Evolutionary conservation across 2,888 invertebrate species (phyloP), one percentile per base, ranked within the genome.

Genomic region (Cephonodes hylas): DNA sequence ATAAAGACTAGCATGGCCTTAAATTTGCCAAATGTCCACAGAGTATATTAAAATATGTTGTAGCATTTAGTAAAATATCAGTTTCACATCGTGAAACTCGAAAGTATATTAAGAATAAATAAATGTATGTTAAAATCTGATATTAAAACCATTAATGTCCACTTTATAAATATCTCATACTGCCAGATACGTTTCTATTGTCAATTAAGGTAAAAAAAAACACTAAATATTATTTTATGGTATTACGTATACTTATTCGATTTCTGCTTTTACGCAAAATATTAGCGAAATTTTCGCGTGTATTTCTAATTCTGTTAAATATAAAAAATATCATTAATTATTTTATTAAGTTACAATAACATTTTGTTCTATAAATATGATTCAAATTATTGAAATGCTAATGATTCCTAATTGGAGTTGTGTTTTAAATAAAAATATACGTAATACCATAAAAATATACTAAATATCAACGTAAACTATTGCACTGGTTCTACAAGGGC

Each of bases 401-500:
- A n/a, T n/a, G n/a, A n/a, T n/a, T n/a, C n/a, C n/a, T n/a, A 42
- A 42, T 42, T 18, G 1, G 15, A 42, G 7, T 18, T 18, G 18
- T 42, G 3, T 6, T 25, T 25, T 23, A 0, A 34, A 31, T 31
- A 5, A 42, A 42, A 44, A 20, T 31, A 31, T 59, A 27, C 44
- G 31, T 31, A 45, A 45, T 31, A 45, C 27, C 18, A 45, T 44
- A 45, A 57, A 34, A 15, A 59, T 20, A 6, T 6, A 25, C 15
- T 25, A 27, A 27, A 44, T 20, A 45, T 45, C 45, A 31, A 45
- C 27, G 20, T 59, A 31, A 31, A 27, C 15, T 15, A 20, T 59
- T 22, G 73, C 73, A 74, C 75, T 74, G 70, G 72, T 74, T 74
- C 68, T 65, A 68, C 48, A 60, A 59, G 27, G 73, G 71, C 73